Base-by-base conservation (phyloP, 2,797 vertebrate genomes). In the Clarias platycephalus region DNA sequence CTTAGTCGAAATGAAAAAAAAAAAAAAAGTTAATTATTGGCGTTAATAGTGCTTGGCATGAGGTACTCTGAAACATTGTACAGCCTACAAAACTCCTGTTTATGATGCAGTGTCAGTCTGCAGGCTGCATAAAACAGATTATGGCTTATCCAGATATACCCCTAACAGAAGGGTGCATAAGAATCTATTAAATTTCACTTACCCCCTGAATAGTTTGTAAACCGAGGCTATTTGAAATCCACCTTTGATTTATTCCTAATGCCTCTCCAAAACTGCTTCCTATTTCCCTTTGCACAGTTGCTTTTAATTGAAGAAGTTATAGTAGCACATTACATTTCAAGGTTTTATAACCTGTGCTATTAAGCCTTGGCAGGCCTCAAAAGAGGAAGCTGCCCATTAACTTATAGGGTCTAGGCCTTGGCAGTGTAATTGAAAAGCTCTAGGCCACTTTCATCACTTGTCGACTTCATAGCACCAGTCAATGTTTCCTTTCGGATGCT, bases 361-460 rank as follows among this genome's bases (percentile, higher is more conserved):
- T 95, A 96, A 95, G 93, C 90, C 91, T 92, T 92, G 88, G 92
- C 85, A 91, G 94, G 90, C 92, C 89, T 82, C 87, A 91, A 90
- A 92, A 77, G 93, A 91, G 93, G 95, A 94, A 93, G 93, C 91
- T 94, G 94, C 94, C 94, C 94, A 95, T 96, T 96, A 96, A 97
- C 93, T 96, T 95, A 96, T 94, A 92, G 92, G 91, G 95, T 94
- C 95, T 95, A 96, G 95, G 95, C 95, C 93, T 93, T 91, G 91
- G 92, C 93, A 95, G 92, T 91, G 93, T 97, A 97, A 97, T 95
- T 96, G 96, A 96, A 95, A 96, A 96, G 95, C 95, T 97, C 95
- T 94, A 95, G 96, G 95, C 94, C 94, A 95, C 96, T 97, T 97
- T 97, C 96, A 97, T 97, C 96, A 96, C 95, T 95, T 96, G 96